Percentiles rank a stretch among this genome's conserved stretches.
phyloP scores from a whole-genome alignment of 2,113 vertebrate genomes.

The Patagioenas fasciata region DNA sequence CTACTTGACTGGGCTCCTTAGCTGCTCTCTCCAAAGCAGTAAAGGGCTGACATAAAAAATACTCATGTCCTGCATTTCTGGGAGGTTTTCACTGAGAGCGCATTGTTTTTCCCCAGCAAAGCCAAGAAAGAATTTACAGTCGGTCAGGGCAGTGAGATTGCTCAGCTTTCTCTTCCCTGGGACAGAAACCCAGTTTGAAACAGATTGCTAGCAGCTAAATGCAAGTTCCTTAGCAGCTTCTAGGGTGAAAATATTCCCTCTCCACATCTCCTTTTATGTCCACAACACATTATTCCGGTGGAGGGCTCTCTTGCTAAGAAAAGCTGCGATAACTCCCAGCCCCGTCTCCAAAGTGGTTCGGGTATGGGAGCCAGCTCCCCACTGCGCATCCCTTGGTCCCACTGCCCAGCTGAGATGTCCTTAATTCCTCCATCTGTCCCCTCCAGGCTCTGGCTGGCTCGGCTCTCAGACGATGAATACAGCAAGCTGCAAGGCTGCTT shows the following conservation, averaged over 20 bases:
- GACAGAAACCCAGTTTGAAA: slow-evolving; percentile 43
- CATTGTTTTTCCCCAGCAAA: slow-evolving; percentile 34
- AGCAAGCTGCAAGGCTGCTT: slow-evolving; percentile 1
- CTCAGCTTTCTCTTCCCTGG: slow-evolving; percentile 35
- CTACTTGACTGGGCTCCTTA: not conserved
- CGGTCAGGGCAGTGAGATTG: not conserved
- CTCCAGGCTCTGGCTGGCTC: slow-evolving; percentile 33
- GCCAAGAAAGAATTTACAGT: slow-evolving; percentile 22
- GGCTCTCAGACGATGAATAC: not conserved
- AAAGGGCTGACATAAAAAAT: not conserved
- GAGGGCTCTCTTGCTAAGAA: slow-evolving; percentile 70
- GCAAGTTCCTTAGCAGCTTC: slow-evolving; percentile 39
- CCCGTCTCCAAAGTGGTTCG: slow-evolving; percentile 20
- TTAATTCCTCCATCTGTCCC: slow-evolving; percentile 61
- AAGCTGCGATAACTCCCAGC: slow-evolving; percentile 48
- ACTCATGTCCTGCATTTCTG: slow-evolving; percentile 11
- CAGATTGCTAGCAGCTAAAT: slow-evolving; percentile 52
- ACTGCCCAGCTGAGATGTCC: slow-evolving; percentile 60
- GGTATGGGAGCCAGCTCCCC: slow-evolving; percentile 38
- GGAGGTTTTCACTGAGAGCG: not conserved
- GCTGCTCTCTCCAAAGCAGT: not conserved
- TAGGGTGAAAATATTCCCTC: slow-evolving; percentile 53
- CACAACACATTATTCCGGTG: slow-evolving; percentile 52
- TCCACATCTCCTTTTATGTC: slow-evolving; percentile 61
- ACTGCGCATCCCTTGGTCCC: slow-evolving; percentile 20